These are phyloP conservation scores for Ageneiosus marmoratus DNA, from an alignment of 2,113 vertebrate species.

Conservation along the genomic window DNA sequence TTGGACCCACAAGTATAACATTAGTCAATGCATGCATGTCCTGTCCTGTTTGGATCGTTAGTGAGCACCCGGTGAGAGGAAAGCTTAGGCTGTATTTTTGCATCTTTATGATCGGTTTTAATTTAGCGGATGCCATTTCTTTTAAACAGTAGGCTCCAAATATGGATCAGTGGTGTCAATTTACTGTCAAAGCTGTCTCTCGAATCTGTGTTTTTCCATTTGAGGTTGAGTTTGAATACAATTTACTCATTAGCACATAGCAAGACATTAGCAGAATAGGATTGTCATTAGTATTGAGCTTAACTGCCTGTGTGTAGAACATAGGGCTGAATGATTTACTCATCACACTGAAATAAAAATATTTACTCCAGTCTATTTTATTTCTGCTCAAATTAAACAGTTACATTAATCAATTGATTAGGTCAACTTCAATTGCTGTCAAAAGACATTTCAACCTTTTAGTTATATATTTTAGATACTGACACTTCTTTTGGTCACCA, in stretches of 20 bases:
- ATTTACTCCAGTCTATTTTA: too few species aligned
- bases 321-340: too few species aligned
- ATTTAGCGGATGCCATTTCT: slow-evolving; percentile 10
- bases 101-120: slow-evolving; percentile 13
- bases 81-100: slow-evolving; percentile 10
- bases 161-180: slow-evolving; percentile 27
- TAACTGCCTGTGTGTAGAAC: slow-evolving; percentile 6
- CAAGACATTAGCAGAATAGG: neutral
- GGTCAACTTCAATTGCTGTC: too few species aligned
- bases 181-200: slow-evolving; percentile 22
- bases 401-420: too few species aligned
- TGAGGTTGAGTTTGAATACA: slow-evolving; percentile 14
- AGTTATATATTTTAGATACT: neutral
- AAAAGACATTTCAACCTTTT: neutral
- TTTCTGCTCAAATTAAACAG: neutral
- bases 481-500: neutral
- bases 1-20: slow-evolving; percentile 11
- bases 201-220: slow-evolving; percentile 1
- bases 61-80: neutral
- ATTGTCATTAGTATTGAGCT: neutral
- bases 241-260: neutral
- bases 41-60: neutral
- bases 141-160: slow-evolving; percentile 16
- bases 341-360: neutral
- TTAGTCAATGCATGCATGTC: slow-evolving; percentile 19